phyloP scores from a whole-genome alignment of 2,113 vertebrate species.

The Syrmaticus mikado region DNA sequence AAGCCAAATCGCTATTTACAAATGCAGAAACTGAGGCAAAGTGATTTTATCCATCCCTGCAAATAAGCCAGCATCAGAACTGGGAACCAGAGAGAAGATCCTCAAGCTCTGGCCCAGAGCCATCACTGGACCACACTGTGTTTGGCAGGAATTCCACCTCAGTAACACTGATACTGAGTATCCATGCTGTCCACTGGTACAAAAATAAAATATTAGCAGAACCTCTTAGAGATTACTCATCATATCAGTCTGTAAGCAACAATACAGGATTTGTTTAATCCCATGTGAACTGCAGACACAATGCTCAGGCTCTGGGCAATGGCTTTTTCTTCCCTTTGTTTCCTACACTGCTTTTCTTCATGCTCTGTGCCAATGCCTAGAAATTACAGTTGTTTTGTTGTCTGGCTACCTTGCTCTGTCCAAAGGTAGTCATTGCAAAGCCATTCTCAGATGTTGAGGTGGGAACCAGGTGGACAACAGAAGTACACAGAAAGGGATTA shows the following conservation, averaged over 20 bases:
- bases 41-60: not conserved
- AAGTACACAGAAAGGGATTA: not conserved
- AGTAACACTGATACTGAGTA: not conserved
- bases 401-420: not conserved
- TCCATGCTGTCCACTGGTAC: not conserved
- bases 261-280: not conserved
- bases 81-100: not conserved
- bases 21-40: not conserved
- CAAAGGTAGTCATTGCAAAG: not conserved
- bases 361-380: not conserved
- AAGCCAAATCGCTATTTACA: not conserved
- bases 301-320: not conserved
- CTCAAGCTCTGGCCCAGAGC: not conserved
- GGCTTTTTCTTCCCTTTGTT: not conserved
- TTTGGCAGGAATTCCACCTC: not conserved
- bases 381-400: not conserved
- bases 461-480: not conserved
- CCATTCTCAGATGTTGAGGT: not conserved
- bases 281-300: rapidly evolving
- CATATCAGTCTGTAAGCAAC: rapidly evolving
- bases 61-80: not conserved
- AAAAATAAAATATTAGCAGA: not conserved
- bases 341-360: not conserved
- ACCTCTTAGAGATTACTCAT: not conserved
- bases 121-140: not conserved